A percentile compares a stretch with the other conserved stretches of the same genome.
These are phyloP conservation scores for Dryas iulia DNA, from an alignment of 1,140 invertebrate species.

Conservation along the genomic window DNA sequence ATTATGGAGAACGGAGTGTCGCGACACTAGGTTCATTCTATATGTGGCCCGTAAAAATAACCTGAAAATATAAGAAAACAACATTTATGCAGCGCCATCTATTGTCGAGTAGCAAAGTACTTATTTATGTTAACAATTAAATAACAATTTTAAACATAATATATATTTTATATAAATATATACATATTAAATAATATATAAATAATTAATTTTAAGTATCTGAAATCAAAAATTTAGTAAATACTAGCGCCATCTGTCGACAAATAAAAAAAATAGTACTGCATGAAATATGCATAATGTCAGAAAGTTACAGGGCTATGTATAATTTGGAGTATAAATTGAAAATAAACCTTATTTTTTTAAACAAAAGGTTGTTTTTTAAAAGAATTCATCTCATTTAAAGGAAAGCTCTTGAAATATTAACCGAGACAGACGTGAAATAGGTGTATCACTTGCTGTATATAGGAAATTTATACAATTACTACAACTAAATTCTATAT, in stretches of 20 bases:
- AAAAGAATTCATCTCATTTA: not conserved
- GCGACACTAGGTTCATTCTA: too few species aligned
- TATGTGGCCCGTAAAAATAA: too few species aligned
- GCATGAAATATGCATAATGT: conserved; percentile 58
- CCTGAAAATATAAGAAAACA: too few species aligned
- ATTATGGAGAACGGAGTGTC: too few species aligned
- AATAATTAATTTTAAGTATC: too few species aligned
- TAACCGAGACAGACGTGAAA: conserved; percentile 41
- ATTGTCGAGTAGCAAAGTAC: conserved; percentile 47
- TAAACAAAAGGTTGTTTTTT: conserved; percentile 32
- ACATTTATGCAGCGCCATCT: conserved; percentile 48
- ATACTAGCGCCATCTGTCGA: conserved; percentile 44
- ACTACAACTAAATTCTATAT: not conserved
- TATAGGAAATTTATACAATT: conserved; percentile 16
- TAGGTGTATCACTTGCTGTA: conserved; percentile 43
- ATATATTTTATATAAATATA: too few species aligned
- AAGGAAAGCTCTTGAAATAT: conserved; percentile 1
- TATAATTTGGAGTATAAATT: conserved; percentile 28
- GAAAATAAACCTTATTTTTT: conserved; percentile 36
- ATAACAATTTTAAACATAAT: too few species aligned
- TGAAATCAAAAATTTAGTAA: too few species aligned
- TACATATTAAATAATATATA: too few species aligned
- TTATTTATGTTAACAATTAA: too few species aligned
- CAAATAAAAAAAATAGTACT: conserved; percentile 27
- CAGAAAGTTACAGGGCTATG: conserved; percentile 61